Conservation (phyloP, 1,140 invertebrate genomes). For the Brachionus plicatilis region DNA sequence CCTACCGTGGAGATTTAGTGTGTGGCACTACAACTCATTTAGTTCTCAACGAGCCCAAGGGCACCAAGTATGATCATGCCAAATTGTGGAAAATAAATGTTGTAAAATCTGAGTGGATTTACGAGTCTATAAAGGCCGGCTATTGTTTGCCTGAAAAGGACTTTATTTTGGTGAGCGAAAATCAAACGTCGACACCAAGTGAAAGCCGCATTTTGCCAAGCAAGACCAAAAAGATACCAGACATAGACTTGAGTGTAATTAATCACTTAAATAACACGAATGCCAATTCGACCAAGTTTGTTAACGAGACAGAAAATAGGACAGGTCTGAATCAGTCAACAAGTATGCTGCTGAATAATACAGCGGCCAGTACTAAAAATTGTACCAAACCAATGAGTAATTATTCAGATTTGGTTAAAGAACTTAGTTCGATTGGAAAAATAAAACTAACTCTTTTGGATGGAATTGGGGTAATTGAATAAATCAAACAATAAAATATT, state of each 20-base stretch:
- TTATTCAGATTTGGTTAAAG: slow-evolving; percentile 18
- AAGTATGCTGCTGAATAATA: background rate
- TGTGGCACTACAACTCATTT: slow-evolving; percentile 59
- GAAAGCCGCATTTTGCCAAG: background rate
- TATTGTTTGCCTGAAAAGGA: slow-evolving; percentile 65
- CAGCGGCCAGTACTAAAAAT: background rate
- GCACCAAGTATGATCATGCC: slow-evolving; percentile 72
- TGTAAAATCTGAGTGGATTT: slow-evolving; percentile 69
- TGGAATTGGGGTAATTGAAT: background rate
- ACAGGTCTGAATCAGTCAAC: slow-evolving; percentile 10
- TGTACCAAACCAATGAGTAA: background rate
- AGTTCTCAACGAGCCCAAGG: slow-evolving; percentile 60
- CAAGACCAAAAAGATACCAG: slow-evolving; percentile 1
- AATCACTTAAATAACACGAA: slow-evolving; percentile 21
- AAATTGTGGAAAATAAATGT: slow-evolving; percentile 68
- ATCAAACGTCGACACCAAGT: background rate
- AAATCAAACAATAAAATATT: background rate
- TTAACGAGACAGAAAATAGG: slow-evolving; percentile 11
- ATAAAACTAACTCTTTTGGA: slow-evolving; percentile 25
- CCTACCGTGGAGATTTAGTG: slow-evolving; percentile 58
- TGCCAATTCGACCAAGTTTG: slow-evolving; percentile 8
- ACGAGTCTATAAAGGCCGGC: slow-evolving; percentile 67
- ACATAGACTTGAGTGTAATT: slow-evolving; percentile 27
- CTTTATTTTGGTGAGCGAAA: slow-evolving; percentile 60
- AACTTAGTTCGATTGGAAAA: slow-evolving; percentile 36